These are phyloP conservation scores for Lochmaea crataegi DNA, from an alignment of 2,888 invertebrate genomes.

Conservation along the genomic window DNA sequence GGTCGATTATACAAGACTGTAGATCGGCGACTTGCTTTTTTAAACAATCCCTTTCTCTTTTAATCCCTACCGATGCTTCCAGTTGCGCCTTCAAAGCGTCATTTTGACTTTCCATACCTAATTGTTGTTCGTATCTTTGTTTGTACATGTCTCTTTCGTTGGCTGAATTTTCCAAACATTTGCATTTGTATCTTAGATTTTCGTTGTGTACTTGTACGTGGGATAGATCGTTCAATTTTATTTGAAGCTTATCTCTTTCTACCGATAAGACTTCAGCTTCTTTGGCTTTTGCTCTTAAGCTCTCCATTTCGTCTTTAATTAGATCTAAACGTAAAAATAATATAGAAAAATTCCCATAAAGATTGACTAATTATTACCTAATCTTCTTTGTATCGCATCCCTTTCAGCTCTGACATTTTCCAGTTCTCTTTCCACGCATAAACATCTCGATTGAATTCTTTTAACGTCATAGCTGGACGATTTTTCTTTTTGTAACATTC, in stretches of 20 bases:
- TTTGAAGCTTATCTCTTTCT: slow-evolving; percentile 58
- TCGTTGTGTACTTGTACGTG: slow-evolving; percentile 56
- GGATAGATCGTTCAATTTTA: slow-evolving; percentile 55
- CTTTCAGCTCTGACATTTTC: slow-evolving; percentile 48
- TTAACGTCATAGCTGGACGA: slow-evolving; percentile 43
- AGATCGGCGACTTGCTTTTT: slow-evolving; percentile 68
- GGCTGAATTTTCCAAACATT: slow-evolving; percentile 53
- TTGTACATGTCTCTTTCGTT: slow-evolving; percentile 60
- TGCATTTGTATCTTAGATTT: slow-evolving; percentile 53
- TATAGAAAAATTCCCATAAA: not conserved
- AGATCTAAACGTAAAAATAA: slow-evolving; percentile 27
- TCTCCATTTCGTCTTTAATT: slow-evolving; percentile 48
- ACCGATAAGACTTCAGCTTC: slow-evolving; percentile 59
- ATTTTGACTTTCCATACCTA: slow-evolving; percentile 54
- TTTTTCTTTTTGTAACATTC: slow-evolving; percentile 45
- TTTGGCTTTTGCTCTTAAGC: slow-evolving; percentile 48
- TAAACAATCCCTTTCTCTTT: slow-evolving; percentile 66
- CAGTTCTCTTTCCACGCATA: slow-evolving; percentile 47
- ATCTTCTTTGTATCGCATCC: slow-evolving; percentile 48
- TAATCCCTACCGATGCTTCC: slow-evolving; percentile 54
- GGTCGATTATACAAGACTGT: slow-evolving; percentile 69
- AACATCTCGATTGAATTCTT: slow-evolving; percentile 44
- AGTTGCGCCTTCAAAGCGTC: slow-evolving; percentile 54
- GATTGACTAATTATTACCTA: slow-evolving; percentile 8
- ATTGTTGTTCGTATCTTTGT: slow-evolving; percentile 56